These are phyloP conservation scores for Cinclus mexicanus DNA, from an alignment of 2,113 vertebrate genomes.

Conservation along the genomic window DNA sequence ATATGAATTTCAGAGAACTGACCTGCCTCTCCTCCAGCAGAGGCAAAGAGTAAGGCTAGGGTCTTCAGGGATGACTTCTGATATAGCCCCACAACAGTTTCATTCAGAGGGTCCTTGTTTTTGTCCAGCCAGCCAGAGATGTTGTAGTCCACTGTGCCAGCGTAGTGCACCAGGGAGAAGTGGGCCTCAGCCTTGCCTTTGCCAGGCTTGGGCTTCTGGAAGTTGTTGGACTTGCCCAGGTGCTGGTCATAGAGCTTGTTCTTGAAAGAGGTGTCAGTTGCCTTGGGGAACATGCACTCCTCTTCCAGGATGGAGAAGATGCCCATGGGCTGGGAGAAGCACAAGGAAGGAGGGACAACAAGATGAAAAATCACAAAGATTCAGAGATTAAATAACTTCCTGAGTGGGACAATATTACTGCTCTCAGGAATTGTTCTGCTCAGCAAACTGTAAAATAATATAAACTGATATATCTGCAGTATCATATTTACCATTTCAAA, in stretches of 20 bases:
- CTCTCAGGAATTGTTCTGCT: background rate
- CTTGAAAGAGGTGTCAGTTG: conserved; percentile 83
- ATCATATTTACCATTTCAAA: background rate
- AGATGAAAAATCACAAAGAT: background rate
- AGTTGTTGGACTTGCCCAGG: conserved; percentile 80
- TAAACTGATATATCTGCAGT: background rate
- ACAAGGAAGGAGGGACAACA: background rate
- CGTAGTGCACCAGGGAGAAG: conserved; percentile 77
- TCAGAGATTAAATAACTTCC: background rate
- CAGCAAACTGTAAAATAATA: background rate
- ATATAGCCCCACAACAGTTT: conserved; percentile 82
- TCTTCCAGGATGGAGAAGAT: conserved; percentile 75
- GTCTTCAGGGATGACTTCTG: conserved; percentile 82
- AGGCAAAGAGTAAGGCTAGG: conserved; percentile 72
- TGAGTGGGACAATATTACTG: background rate
- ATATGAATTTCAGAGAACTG: background rate
- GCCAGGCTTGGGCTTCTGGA: conserved; percentile 84
- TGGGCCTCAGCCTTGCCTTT: conserved; percentile 80
- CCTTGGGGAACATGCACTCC: conserved; percentile 88
- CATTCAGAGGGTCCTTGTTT: conserved; percentile 89
- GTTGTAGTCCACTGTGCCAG: conserved; percentile 75
- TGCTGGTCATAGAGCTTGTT: conserved; percentile 86
- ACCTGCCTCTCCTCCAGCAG: conserved; percentile 71
- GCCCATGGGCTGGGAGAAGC: background rate
- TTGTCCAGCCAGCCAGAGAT: conserved; percentile 86